Evolutionary conservation across 2,113 vertebrate species (phyloP), one percentile per base, ranked within the genome.

Genomic region (Eudyptes chrysolophus): DNA sequence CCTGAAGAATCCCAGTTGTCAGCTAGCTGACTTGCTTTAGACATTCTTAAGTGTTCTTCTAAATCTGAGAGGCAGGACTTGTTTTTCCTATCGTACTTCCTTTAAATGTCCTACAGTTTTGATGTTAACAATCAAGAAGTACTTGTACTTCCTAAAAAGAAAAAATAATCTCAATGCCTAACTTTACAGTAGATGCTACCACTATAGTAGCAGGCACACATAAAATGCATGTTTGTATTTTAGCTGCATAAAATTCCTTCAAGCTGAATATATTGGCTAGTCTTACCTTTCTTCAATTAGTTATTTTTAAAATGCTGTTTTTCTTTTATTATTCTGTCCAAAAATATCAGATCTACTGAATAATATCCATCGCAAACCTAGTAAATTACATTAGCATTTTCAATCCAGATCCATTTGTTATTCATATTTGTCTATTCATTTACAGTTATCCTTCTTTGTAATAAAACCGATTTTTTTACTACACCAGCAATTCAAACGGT

Each of bases 141-240:
- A 40, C 48, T 78, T 30, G 27, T 36, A 42, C 34, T 69, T 65
- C 12, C 20, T 71, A n/a, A 64, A 64, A 70, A 62, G 19, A 60
- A 46, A 49, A 75, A 57, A 9, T 32, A 66, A 42, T 44, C 18
- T 74, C 27, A 18, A 5, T 84, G n/a, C 24, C 46, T 88, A 27
- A 30, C 34, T 71, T 85, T 7, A n/a, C n/a, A 51, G 52, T 17
- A 48, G 34, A 16, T 51, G 26, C n/a, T 69, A 29, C 48, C 29
- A 3, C 44, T 75, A 2, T 6, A 21, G 27, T 40, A 84, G 42
- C 1, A 0, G 61, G 14, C 0, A 1, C 24, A 40, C 18, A 6
- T 74, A 44, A 84, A 81, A 68, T 71, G 4, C 14, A 9, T 4
- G 1, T 93, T 80, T 84, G 2, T 80, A 30, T 54, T 38, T 84